Conservation (phyloP, 2,797 vertebrate species). For the Myotis pilosus region DNA sequence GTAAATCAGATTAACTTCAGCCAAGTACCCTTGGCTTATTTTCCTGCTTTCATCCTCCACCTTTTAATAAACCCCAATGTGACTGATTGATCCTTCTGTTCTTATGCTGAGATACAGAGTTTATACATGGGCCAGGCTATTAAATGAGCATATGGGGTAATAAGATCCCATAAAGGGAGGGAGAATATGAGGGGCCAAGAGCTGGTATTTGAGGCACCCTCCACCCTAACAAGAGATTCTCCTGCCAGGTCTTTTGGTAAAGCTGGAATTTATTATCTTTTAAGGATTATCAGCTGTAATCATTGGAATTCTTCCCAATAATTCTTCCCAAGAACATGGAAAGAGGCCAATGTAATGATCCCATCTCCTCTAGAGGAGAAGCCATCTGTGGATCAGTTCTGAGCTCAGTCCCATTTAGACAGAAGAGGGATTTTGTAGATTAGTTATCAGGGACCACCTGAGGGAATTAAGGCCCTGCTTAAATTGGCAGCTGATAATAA, state of each 20-base stretch:
- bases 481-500: constrained; percentile 30
- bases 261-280: neutral
- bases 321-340: neutral
- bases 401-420: neutral
- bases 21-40: neutral
- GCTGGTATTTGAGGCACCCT: neutral
- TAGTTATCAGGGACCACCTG: neutral
- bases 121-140: neutral
- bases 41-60: neutral
- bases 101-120: neutral
- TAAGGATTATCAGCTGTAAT: constrained; percentile 3
- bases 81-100: neutral
- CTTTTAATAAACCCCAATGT: neutral
- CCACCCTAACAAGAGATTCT: neutral
- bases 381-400: neutral
- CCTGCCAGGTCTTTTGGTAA: neutral
- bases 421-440: neutral
- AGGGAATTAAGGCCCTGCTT: constrained; percentile 1
- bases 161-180: neutral
- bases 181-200: neutral
- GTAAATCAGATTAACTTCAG: neutral
- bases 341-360: neutral
- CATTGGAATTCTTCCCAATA: neutral
- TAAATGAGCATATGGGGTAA: neutral
- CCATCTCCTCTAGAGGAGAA: neutral